Conservation (phyloP, 1,140 invertebrate genomes). For the Gonioctena quinquepunctata region DNA sequence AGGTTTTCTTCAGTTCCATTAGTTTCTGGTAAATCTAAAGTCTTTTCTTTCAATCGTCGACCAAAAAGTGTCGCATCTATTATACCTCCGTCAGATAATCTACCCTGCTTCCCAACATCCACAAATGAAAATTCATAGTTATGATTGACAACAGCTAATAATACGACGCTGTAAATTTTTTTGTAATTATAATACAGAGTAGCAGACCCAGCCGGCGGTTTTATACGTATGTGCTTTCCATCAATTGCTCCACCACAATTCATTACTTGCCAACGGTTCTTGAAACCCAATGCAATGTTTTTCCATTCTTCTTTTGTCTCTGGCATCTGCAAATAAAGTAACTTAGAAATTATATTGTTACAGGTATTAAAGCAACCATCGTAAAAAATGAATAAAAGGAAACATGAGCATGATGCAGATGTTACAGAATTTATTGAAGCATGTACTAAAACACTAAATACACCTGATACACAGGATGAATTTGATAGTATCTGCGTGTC, state of each 20-base stretch:
- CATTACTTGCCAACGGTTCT: slow-evolving; percentile 15
- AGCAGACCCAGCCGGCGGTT: background rate
- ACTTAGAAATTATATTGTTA: too few species aligned
- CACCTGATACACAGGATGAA: too few species aligned
- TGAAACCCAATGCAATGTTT: slow-evolving; percentile 1
- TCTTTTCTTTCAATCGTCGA: background rate
- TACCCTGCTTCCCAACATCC: slow-evolving; percentile 4
- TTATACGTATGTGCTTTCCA: slow-evolving; percentile 17
- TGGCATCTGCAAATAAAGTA: too few species aligned
- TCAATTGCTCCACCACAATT: slow-evolving; percentile 15
- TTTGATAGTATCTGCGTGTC: too few species aligned
- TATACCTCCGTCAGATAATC: slow-evolving; percentile 1
- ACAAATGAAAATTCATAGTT: slow-evolving; percentile 20
- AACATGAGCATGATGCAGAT: too few species aligned
- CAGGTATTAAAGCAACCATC: too few species aligned
- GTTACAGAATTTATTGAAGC: too few species aligned
- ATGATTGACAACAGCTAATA: background rate
- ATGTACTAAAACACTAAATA: too few species aligned
- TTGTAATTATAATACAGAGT: slow-evolving; percentile 16
- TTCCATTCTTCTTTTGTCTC: too few species aligned
- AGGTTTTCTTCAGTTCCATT: slow-evolving; percentile 12
- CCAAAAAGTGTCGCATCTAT: slow-evolving; percentile 4
- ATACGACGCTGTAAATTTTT: slow-evolving; percentile 16
- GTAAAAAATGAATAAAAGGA: too few species aligned
- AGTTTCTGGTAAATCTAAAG: slow-evolving; percentile 18